Conservation (phyloP, 2,113 vertebrate genomes). For the Donacobius atricapilla region DNA sequence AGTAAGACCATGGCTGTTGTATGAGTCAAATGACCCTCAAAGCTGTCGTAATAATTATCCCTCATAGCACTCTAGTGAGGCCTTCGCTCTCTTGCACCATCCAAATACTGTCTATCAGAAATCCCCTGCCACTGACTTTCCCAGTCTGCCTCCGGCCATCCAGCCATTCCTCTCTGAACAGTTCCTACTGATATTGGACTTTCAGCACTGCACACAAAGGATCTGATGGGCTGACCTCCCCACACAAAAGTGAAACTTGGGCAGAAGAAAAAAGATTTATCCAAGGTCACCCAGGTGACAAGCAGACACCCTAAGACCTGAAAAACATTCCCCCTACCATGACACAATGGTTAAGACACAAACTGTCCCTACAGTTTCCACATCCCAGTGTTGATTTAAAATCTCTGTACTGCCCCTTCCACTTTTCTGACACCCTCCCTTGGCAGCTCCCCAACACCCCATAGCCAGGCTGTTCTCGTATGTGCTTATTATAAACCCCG, state of each 20-base stretch:
- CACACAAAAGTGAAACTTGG: neutral
- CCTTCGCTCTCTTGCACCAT: neutral
- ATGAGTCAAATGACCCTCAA: neutral
- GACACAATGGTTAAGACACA: neutral
- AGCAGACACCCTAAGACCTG: neutral
- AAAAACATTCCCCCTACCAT: neutral
- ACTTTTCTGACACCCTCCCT: neutral
- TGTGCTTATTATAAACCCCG: neutral
- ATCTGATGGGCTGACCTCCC: neutral
- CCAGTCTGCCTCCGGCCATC: neutral
- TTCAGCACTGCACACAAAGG: neutral
- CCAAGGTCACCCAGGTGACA: neutral
- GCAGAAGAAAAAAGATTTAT: neutral
- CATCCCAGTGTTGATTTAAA: fast-evolving
- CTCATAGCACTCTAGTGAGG: neutral
- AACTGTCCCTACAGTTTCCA: neutral
- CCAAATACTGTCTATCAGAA: neutral
- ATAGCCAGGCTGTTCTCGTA: neutral
- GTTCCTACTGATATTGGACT: neutral
- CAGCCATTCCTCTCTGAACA: neutral
- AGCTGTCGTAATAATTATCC: neutral
- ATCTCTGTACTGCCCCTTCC: neutral
- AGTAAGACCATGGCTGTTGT: neutral
- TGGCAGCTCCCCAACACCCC: fast-evolving
- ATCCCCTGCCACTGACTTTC: neutral